phyloP scores from a whole-genome alignment of 2,888 invertebrate genomes.

The Drosophila longiperda region DNA sequence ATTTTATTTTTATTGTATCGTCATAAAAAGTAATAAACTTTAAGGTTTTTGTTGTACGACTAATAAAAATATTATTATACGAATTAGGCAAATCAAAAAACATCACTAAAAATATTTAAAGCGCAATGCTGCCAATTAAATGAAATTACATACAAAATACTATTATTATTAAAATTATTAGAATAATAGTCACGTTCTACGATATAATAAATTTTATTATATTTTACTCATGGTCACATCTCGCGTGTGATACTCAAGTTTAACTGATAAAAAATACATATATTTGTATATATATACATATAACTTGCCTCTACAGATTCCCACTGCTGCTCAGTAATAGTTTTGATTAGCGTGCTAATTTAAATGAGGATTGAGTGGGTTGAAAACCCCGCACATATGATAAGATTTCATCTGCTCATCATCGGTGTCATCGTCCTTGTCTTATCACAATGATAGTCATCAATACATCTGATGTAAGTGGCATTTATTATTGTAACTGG shows the following conservation, averaged over 20 bases:
- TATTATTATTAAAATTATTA: conserved; percentile 20
- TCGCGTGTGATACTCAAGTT: conserved; percentile 59
- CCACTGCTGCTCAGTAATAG: conserved; percentile 8
- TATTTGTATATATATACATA: conserved; percentile 6
- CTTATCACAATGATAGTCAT: conserved; percentile 71
- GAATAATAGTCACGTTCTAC: conserved; percentile 7
- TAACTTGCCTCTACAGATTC: conserved; percentile 18
- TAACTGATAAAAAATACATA: conserved; percentile 20
- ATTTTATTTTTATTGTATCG: neutral
- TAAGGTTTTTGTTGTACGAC: neutral
- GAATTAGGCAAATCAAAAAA: neutral
- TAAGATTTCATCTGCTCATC: conserved; percentile 57
- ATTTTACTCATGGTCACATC: conserved; percentile 53
- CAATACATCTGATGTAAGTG: conserved; percentile 73
- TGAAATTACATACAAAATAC: neutral
- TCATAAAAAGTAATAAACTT: neutral
- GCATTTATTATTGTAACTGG: conserved; percentile 24
- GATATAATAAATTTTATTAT: neutral
- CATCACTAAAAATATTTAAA: neutral
- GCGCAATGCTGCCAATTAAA: conserved; percentile 16
- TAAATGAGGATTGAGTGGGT: conserved; percentile 59
- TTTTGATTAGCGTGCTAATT: conserved; percentile 29
- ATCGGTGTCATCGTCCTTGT: conserved; percentile 49
- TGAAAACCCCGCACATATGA: conserved; percentile 47
- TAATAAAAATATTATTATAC: neutral